These are phyloP conservation scores for Psilopsiagon aymara DNA, from an alignment of 2,113 vertebrate species.

Conservation along the genomic window DNA sequence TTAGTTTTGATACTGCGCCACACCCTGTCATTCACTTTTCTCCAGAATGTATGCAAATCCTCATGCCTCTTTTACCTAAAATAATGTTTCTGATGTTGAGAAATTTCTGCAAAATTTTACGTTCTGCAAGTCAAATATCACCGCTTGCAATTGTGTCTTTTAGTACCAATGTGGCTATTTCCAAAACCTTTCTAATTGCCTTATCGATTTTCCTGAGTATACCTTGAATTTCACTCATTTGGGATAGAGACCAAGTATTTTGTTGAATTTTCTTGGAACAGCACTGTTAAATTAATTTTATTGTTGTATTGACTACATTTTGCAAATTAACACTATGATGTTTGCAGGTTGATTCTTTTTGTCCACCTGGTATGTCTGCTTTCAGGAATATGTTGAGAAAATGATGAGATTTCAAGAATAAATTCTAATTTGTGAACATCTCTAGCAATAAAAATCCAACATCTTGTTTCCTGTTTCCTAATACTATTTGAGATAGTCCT, in stretches of 20 bases:
- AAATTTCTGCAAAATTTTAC: not conserved
- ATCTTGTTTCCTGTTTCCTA: not conserved
- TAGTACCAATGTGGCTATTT: not conserved
- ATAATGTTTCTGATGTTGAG: not conserved
- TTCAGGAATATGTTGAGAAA: not conserved
- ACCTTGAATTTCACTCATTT: not conserved
- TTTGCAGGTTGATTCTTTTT: not conserved
- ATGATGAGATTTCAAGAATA: not conserved
- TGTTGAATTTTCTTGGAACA: not conserved
- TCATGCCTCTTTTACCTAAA: not conserved
- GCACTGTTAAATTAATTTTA: not conserved
- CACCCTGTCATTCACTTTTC: not conserved
- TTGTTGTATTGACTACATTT: not conserved
- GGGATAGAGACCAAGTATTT: not conserved
- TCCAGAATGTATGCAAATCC: not conserved
- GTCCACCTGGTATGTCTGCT: not conserved
- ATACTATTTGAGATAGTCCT: not conserved
- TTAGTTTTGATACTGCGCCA: not conserved
- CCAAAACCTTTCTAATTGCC: not conserved
- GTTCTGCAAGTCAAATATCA: not conserved
- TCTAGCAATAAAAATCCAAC: not conserved
- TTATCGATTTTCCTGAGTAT: not conserved
- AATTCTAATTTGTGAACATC: not conserved
- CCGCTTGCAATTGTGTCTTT: not conserved
- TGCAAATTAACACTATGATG: not conserved